Evolutionary conservation across 2,113 vertebrate species (phyloP).

Genomic region (Calcarius ornatus): DNA sequence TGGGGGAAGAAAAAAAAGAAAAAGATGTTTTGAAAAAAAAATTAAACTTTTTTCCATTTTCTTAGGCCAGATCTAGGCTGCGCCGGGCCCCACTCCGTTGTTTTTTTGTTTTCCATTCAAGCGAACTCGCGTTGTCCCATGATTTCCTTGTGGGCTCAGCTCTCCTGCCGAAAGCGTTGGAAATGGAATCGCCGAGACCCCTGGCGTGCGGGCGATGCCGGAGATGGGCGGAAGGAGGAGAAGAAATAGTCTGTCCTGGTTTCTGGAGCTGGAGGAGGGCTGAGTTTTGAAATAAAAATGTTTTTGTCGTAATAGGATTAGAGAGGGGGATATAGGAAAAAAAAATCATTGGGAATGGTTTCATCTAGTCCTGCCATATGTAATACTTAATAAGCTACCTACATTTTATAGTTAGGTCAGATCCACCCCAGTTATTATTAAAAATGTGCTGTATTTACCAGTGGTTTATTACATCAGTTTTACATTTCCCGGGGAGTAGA

Average conservation of each 20-base stretch:
- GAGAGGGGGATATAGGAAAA: slow-evolving; percentile 42
- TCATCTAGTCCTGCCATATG: slow-evolving; percentile 73
- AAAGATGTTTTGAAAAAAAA: slow-evolving; percentile 11
- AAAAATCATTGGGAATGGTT: slow-evolving; percentile 65
- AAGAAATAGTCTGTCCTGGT: slow-evolving; percentile 6
- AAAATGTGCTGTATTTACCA: slow-evolving; percentile 74
- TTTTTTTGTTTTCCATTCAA: slow-evolving; percentile 36
- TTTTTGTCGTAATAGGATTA: slow-evolving; percentile 71
- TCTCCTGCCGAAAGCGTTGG: slow-evolving; percentile 58
- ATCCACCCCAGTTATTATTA: slow-evolving; percentile 68
- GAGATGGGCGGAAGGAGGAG: slow-evolving; percentile 12
- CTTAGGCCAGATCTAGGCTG: slow-evolving; percentile 60
- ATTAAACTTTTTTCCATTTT: slow-evolving; percentile 55
- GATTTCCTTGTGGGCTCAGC: slow-evolving; percentile 51
- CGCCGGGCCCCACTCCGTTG: slow-evolving; percentile 8
- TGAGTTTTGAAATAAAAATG: slow-evolving; percentile 63
- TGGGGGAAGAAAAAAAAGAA: neutral
- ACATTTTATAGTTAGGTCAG: slow-evolving; percentile 74
- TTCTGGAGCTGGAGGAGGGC: slow-evolving; percentile 54
- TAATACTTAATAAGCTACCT: slow-evolving; percentile 73
- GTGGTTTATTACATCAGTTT: slow-evolving; percentile 70
- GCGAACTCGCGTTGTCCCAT: slow-evolving; percentile 56
- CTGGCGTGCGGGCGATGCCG: slow-evolving; percentile 15
- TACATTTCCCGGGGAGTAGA: slow-evolving; percentile 54
- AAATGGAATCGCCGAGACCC: slow-evolving; percentile 58